Evolutionary conservation across 1,140 invertebrate species (phyloP).

Genomic region (Drosophila bocki): DNA sequence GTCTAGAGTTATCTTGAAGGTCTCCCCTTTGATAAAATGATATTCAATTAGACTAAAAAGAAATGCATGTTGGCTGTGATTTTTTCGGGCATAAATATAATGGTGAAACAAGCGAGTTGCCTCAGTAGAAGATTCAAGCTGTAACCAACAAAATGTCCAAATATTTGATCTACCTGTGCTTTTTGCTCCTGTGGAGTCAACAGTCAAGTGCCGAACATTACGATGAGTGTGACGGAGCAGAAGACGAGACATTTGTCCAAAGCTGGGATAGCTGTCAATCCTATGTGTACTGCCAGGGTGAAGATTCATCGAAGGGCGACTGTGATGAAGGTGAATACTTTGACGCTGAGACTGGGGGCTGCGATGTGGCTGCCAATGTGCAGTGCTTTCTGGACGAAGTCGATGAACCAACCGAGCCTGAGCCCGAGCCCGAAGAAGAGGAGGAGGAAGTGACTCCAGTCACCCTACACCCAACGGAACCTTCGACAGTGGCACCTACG

Average conservation of each 20-base stretch:
- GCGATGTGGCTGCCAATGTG: constrained; percentile 66
- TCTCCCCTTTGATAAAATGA: constrained; percentile 51
- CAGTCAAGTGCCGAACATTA: constrained; percentile 45
- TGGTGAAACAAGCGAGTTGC: neutral
- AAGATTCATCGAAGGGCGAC: constrained; percentile 64
- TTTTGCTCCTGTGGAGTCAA: constrained; percentile 21
- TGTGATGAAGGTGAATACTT: constrained; percentile 74
- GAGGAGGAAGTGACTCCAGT: constrained; percentile 27
- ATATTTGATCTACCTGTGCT: constrained; percentile 30
- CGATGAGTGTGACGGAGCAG: constrained; percentile 59
- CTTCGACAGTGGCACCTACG: constrained; percentile 32
- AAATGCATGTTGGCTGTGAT: constrained; percentile 54
- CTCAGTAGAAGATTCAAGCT: constrained; percentile 54
- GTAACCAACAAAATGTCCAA: constrained; percentile 53
- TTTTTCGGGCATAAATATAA: constrained; percentile 60
- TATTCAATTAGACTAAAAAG: constrained; percentile 72
- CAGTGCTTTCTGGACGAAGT: constrained; percentile 71
- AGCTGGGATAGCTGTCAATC: constrained; percentile 68
- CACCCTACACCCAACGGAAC: constrained; percentile 17
- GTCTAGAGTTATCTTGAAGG: constrained; percentile 46
- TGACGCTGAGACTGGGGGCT: constrained; percentile 55
- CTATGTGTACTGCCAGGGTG: constrained; percentile 75
- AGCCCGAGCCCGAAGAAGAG: constrained; percentile 35
- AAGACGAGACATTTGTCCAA: constrained; percentile 59
- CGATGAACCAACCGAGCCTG: constrained; percentile 48